These are phyloP conservation scores for Elephantulus edwardii DNA, from an alignment of 2,113 vertebrate genomes.

Conservation along the genomic window DNA sequence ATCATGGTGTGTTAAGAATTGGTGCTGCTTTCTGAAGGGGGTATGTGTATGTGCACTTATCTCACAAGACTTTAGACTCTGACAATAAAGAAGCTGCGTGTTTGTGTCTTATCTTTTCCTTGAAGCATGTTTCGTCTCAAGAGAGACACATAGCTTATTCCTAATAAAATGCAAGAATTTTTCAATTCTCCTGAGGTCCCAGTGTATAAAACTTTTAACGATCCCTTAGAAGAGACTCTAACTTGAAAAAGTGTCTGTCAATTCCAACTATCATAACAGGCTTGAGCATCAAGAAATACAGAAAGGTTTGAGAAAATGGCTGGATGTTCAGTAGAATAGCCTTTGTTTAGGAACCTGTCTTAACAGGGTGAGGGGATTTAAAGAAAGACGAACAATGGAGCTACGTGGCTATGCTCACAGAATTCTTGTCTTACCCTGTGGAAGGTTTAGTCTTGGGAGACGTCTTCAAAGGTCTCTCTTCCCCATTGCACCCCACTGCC, in stretches of 20 bases:
- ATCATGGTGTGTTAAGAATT: too few species aligned
- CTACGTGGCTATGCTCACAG: background rate
- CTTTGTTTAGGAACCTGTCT: background rate
- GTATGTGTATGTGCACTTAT: too few species aligned
- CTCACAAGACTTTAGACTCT: too few species aligned
- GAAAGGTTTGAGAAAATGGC: background rate
- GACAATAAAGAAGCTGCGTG: too few species aligned
- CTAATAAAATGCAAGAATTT: background rate
- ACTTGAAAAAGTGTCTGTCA: conserved; percentile 25
- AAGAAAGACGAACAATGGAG: background rate
- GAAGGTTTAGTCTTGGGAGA: background rate
- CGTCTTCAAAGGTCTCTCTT: background rate
- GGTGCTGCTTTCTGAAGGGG: too few species aligned
- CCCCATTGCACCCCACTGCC: too few species aligned
- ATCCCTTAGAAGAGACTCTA: background rate
- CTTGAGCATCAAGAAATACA: background rate
- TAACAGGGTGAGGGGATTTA: background rate
- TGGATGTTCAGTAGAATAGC: background rate
- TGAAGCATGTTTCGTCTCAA: too few species aligned
- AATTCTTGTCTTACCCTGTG: fast-evolving
- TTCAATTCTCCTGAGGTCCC: background rate
- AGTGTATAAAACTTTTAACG: background rate
- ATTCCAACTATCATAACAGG: background rate
- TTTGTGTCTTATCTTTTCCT: too few species aligned
- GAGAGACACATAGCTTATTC: too few species aligned